Conservation (phyloP, 2,797 vertebrate species). For the Linurgus olivaceus region DNA sequence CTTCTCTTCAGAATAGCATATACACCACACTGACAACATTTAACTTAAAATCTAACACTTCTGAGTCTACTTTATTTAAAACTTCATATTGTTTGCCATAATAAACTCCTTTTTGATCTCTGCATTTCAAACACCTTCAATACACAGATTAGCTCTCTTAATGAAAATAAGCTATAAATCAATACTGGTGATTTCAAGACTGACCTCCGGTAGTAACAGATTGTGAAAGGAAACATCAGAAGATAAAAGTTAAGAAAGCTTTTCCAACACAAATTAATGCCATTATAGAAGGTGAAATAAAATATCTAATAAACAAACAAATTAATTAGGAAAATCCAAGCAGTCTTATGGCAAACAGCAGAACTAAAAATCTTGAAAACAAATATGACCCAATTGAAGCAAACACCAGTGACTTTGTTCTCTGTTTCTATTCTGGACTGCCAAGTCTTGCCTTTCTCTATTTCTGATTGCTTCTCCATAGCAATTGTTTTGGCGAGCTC, state of each 20-base stretch:
- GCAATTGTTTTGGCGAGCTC: constrained; percentile 41
- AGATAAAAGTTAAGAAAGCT: neutral
- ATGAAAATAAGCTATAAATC: neutral
- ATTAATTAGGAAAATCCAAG: neutral
- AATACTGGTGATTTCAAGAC: neutral
- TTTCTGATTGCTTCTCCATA: constrained; percentile 49
- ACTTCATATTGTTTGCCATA: neutral
- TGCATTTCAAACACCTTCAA: neutral
- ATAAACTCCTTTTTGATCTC: neutral
- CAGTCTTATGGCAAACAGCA: neutral
- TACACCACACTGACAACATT: neutral
- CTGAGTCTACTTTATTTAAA: neutral
- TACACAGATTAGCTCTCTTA: neutral
- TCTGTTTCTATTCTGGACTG: constrained; percentile 1
- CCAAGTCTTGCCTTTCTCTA: constrained; percentile 32
- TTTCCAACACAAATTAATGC: neutral
- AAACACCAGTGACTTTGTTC: constrained; percentile 25
- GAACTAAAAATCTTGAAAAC: constrained; percentile 28
- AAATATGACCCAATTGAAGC: constrained; percentile 31
- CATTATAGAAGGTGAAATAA: neutral
- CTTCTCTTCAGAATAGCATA: neutral
- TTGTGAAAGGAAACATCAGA: neutral
- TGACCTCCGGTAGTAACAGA: neutral
- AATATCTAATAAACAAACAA: neutral
- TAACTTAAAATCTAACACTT: neutral